Evolutionary conservation across 2,113 vertebrate genomes (phyloP).

Genomic region (Gymnogyps californianus): DNA sequence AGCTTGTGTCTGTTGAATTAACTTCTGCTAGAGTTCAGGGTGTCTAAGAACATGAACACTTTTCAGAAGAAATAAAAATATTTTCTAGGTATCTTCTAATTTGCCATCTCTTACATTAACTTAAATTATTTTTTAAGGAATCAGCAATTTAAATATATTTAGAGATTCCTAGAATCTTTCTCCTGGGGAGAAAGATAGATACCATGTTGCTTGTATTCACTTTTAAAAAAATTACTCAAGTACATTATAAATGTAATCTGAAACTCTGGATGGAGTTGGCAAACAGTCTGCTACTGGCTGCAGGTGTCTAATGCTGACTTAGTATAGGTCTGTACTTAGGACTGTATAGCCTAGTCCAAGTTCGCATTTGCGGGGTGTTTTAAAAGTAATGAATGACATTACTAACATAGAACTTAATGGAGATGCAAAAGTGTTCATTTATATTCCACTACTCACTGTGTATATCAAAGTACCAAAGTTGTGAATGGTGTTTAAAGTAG

Average conservation of each 20-base stretch:
- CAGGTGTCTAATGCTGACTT: neutral
- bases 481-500: neutral
- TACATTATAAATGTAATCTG: neutral
- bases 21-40: neutral
- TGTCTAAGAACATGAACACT: neutral
- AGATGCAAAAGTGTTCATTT: neutral
- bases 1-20: neutral
- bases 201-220: neutral
- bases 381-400: neutral
- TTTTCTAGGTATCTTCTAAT: neutral
- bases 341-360: neutral
- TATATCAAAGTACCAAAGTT: neutral
- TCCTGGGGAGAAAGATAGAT: neutral
- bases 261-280: neutral
- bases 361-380: neutral
- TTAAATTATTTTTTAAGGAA: neutral
- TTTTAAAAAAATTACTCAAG: neutral
- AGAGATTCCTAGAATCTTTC: neutral
- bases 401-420: neutral
- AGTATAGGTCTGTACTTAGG: neutral
- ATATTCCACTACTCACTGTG: neutral
- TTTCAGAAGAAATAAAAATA: neutral
- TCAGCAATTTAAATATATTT: neutral
- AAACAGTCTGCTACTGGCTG: neutral
- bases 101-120: neutral